Evolutionary conservation across 2,797 vertebrate genomes (phyloP), one percentile per base, ranked within the genome.

Genomic region (Poeciliopsis presidionis): DNA sequence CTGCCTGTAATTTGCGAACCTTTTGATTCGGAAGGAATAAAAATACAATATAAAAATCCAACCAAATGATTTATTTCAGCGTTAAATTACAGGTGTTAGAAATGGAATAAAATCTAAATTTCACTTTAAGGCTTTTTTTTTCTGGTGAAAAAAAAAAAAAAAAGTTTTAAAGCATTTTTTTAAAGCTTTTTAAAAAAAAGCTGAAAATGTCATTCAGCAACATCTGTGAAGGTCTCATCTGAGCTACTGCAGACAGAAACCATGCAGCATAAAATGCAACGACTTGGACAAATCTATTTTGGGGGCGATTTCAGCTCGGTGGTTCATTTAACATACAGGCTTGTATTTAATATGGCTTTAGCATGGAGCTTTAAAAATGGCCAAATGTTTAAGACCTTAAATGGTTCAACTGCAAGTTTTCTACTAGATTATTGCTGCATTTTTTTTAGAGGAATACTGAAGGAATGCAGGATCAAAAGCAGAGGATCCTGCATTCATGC

Each of bases 341-440:
- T 75, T 80, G 39, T 57, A 46, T 9, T 61, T 41, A n/a, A 71
- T 41, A 79, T 63, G 4, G 8, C 49, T 43, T 41, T 55, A 41
- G 69, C 43, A 43, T 28, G 22, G 4, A 36, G 55, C 63, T 77
- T 61, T 9, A 39, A 36, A 47, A 61, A 73, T 45, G 46, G 39
- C 22, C 5, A 25, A 47, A 57, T 47, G 30, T 75, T 73, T 43
- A 18, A 77, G 67, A 86, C 86, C 73, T 78, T 20, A 69, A 75
- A 55, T 45, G 72, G 78, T 76, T 79, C 67, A 36, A 4, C 43
- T 79, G 59, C 6, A 14, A 69, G 79, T 84, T 83, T 76, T 45
- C n/a, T 30, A 28, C 43, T 77, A 79, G 87, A 88, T 88, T 83
- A 82, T 78, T 77, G 22, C 51, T 71, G 45, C 7, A 22, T 69